These are phyloP conservation scores for Oppia nitens DNA, from an alignment of 1,140 invertebrate genomes.

Conservation along the genomic window DNA sequence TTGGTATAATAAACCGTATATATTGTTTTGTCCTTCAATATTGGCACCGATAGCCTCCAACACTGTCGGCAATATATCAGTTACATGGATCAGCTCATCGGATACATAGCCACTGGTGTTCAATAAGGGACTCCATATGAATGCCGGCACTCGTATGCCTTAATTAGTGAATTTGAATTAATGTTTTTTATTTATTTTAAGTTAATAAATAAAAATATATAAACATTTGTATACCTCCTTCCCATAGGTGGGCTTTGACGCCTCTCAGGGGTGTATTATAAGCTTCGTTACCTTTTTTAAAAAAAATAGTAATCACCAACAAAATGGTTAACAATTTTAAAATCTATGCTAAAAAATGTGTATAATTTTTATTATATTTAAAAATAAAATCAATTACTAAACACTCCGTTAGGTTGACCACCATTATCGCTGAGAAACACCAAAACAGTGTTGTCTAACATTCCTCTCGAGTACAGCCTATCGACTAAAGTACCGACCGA, in stretches of 20 bases:
- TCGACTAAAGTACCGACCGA: slow-evolving; percentile 23
- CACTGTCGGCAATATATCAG: slow-evolving; percentile 20
- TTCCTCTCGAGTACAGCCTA: slow-evolving; percentile 20
- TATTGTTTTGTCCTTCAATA: too few species aligned
- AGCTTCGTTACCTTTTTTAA: slow-evolving; percentile 11
- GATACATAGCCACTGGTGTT: neutral
- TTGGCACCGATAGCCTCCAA: slow-evolving; percentile 15
- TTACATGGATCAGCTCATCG: slow-evolving; percentile 16
- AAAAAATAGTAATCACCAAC: too few species aligned
- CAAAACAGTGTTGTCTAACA: slow-evolving; percentile 26
- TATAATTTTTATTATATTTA: neutral
- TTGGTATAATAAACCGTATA: too few species aligned
- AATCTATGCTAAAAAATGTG: too few species aligned
- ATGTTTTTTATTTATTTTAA: too few species aligned
- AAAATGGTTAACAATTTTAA: too few species aligned
- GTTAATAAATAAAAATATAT: too few species aligned
- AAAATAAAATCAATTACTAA: slow-evolving; percentile 32
- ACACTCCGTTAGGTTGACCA: slow-evolving; percentile 28
- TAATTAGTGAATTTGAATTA: too few species aligned
- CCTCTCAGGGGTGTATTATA: slow-evolving; percentile 33
- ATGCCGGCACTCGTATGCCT: slow-evolving; percentile 24
- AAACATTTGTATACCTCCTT: slow-evolving; percentile 32
- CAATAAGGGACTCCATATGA: slow-evolving; percentile 25
- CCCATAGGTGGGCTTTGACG: slow-evolving; percentile 33
- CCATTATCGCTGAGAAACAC: slow-evolving; percentile 29